Conservation (phyloP, 2,113 vertebrate species). For the Eira barbara region DNA sequence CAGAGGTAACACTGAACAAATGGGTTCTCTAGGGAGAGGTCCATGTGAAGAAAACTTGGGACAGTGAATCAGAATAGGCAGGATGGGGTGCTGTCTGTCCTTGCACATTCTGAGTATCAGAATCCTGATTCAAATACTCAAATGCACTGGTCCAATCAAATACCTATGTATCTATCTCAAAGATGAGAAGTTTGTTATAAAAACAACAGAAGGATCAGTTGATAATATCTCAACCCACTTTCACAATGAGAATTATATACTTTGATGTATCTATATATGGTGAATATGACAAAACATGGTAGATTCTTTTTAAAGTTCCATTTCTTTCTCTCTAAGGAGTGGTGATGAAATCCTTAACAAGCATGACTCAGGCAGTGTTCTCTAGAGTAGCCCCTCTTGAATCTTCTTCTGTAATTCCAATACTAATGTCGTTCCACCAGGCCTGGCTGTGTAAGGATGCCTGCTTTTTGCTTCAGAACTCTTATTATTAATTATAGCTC, state of each 20-base stretch:
- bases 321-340: not conserved
- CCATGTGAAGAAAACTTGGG: not conserved
- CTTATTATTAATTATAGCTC: not conserved
- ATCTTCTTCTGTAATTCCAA: not conserved
- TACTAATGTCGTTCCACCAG: not conserved
- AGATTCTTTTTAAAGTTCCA: not conserved
- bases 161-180: not conserved
- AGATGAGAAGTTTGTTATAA: not conserved
- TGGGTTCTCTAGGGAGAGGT: not conserved
- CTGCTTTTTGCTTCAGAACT: not conserved
- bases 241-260: not conserved
- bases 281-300: not conserved
- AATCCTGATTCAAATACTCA: not conserved
- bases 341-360: not conserved
- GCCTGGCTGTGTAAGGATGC: not conserved
- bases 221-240: not conserved
- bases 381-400: not conserved
- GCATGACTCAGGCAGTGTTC: fast-evolving
- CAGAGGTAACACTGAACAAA: not conserved
- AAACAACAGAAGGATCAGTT: not conserved
- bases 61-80: not conserved
- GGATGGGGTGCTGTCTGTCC: not conserved
- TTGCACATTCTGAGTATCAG: not conserved
- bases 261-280: not conserved
- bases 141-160: not conserved